A percentile compares a stretch with the other conserved stretches of the same genome.
Conservation (phyloP, 1,140 invertebrate genomes). For the Heliothis virescens region DNA sequence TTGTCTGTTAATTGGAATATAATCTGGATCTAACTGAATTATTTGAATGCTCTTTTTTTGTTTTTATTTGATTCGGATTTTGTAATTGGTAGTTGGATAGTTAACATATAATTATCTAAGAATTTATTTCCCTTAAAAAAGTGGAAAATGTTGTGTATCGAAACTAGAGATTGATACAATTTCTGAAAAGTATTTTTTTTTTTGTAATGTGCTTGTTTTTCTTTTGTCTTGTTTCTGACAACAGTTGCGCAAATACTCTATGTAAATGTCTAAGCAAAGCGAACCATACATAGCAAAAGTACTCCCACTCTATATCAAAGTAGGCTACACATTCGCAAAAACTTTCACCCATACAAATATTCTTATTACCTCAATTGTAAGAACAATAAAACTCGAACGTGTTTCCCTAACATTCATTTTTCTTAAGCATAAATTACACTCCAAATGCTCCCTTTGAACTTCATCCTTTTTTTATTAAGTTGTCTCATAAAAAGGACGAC, state of each 20-base stretch:
- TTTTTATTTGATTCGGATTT: too few relatives aligned
- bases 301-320: constrained; percentile 5
- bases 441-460: constrained; percentile 55
- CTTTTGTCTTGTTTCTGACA: too few relatives aligned
- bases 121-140: too few relatives aligned
- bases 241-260: neutral
- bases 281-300: neutral
- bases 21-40: too few relatives aligned
- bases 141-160: too few relatives aligned
- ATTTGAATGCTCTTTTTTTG: too few relatives aligned
- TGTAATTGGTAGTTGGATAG: too few relatives aligned
- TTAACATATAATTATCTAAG: too few relatives aligned
- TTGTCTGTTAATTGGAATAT: too few relatives aligned
- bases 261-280: neutral
- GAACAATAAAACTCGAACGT: constrained; percentile 56
- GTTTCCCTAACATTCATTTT: constrained; percentile 51
- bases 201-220: too few relatives aligned
- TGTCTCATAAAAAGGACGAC: constrained; percentile 52
- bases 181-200: too few relatives aligned
- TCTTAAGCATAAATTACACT: constrained; percentile 61
- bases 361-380: constrained; percentile 48
- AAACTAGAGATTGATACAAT: too few relatives aligned
- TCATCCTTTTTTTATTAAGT: constrained; percentile 59
- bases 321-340: constrained; percentile 8
- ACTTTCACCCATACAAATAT: constrained; percentile 43